Base-by-base conservation (phyloP, 2,888 invertebrate genomes). In the Punctoribates punctum region DNA sequence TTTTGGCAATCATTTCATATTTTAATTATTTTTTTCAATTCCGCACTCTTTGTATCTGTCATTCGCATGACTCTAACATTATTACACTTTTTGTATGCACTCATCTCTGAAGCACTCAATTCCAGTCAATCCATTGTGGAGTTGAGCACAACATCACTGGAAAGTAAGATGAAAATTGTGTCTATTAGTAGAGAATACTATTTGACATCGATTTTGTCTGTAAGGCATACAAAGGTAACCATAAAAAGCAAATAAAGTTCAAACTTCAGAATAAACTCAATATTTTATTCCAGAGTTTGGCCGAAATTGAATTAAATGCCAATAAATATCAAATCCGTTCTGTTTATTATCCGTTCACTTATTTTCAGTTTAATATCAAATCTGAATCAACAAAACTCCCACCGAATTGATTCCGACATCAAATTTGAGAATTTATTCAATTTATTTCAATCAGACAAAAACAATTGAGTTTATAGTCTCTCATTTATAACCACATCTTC, bases 181-280 rank as follows among this genome's bases (percentile, higher is more conserved):
- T 46, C 4, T 46, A 23, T 70, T 42, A 42, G 70, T 34, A 42
- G 42, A 70, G 34, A 34, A 34, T 34, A 34, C 34, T 34, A 34
- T 34, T 34, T 70, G 13, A 62, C 27, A 62, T 62, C 70, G 46
- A 70, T 70, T 70, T 70, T 70, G 70, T n/a, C 70, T 70, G 15
- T 38, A 70, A 70, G 70, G 70, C 70, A 70, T 70, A 25, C 23
- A 42, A 70, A 70, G 70, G 42, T 46, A 70, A 70, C 46, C 46
- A 70, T 70, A 70, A 70, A 70, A 70, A 67, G 67, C 67, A 67
- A 67, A 67, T 67, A 38, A 38, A 67, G 34, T 67, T 13, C 67
- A 67, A 67, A 70, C 46, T 70, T 46, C 15, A 9, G 11, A 46
- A 70, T 70, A 70, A 46, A 70, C 70, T 70, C 11, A 42, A 70